Evolutionary conservation across 2,888 invertebrate species (phyloP).

Genomic region (Polietes domitor): DNA sequence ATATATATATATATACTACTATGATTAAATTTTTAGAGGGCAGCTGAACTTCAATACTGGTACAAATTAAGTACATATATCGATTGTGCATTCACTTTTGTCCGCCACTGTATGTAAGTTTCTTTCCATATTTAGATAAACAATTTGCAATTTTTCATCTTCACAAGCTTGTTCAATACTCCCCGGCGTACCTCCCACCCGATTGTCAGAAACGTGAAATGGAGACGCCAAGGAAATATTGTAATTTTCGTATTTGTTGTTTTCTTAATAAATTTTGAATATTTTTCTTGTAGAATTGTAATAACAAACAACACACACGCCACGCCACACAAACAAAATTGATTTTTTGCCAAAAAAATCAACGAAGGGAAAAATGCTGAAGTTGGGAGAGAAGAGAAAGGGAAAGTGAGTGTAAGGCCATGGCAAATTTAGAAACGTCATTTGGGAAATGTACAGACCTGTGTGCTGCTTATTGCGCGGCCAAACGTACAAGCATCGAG

Average conservation of each 20-base stretch:
- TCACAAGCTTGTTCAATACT: background rate
- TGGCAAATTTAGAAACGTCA: constrained; percentile 54
- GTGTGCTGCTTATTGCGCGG: constrained; percentile 49
- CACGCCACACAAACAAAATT: constrained; percentile 48
- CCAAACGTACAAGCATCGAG: constrained; percentile 43
- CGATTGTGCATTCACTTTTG: too few species aligned
- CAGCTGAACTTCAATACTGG: too few species aligned
- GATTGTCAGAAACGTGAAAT: constrained; percentile 7
- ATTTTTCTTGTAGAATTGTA: constrained; percentile 48
- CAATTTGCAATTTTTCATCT: background rate
- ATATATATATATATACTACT: too few species aligned
- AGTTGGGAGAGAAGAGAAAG: constrained; percentile 46
- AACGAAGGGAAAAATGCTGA: constrained; percentile 28
- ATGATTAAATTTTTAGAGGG: too few species aligned
- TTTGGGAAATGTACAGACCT: constrained; percentile 25
- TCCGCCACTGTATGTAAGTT: background rate
- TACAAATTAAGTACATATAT: too few species aligned
- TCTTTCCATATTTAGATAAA: constrained; percentile 13
- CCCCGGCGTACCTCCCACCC: background rate
- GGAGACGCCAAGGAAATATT: constrained; percentile 48
- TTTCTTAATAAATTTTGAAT: constrained; percentile 49
- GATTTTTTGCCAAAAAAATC: constrained; percentile 64
- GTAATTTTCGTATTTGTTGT: constrained; percentile 48
- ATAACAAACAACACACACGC: constrained; percentile 6
- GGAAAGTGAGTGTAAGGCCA: constrained; percentile 50